Conservation (phyloP, 1,140 invertebrate species). For the Phortica variegata region DNA sequence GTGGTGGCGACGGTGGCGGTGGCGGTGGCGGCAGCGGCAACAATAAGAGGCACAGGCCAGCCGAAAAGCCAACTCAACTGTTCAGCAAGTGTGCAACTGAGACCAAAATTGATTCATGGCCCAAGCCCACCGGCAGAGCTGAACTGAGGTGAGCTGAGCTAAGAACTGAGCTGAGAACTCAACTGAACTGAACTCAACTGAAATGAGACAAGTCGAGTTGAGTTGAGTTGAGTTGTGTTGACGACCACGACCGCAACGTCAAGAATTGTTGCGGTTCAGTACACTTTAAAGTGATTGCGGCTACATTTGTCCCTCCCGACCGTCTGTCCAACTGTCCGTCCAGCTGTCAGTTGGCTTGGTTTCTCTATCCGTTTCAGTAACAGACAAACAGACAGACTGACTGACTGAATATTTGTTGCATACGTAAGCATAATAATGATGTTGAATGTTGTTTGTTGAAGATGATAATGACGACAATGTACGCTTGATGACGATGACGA, state of each 20-base stretch:
- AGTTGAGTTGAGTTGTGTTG: neutral
- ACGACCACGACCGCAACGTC: constrained; percentile 8
- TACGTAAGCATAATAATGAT: neutral
- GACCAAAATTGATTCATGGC: constrained; percentile 18
- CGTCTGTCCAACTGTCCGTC: constrained; percentile 14
- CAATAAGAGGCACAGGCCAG: neutral
- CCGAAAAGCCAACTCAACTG: neutral
- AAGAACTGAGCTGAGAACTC: constrained; percentile 1
- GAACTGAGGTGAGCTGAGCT: constrained; percentile 1
- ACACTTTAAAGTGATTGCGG: constrained; percentile 41
- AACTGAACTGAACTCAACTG: constrained; percentile 8
- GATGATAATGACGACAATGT: neutral
- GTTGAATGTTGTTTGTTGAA: neutral
- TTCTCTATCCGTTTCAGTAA: neutral
- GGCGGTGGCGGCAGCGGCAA: neutral
- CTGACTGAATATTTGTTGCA: neutral
- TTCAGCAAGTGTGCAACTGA: constrained; percentile 17
- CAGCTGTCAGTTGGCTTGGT: neutral
- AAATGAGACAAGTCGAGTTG: neutral
- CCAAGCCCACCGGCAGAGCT: constrained; percentile 6
- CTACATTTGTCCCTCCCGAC: no score
- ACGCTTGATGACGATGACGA: no score
- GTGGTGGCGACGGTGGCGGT: constrained; percentile 6
- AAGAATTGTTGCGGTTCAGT: constrained; percentile 42
- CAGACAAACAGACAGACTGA: neutral